These are phyloP conservation scores for Cottus gobio DNA, from an alignment of 2,113 vertebrate genomes.

Conservation along the genomic window DNA sequence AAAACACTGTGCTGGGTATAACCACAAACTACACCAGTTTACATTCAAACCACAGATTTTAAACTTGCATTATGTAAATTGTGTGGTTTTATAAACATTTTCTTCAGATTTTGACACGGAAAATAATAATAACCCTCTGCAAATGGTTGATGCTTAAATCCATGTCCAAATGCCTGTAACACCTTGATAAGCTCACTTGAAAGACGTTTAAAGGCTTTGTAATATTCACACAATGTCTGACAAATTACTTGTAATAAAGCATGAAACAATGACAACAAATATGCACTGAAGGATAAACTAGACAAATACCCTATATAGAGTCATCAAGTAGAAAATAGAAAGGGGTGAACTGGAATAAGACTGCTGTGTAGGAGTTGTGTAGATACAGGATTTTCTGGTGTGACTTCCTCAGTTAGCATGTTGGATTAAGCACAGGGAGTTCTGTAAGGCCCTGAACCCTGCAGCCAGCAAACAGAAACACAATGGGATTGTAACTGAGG, in stretches of 20 bases:
- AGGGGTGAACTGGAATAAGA: background rate
- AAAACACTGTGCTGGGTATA: background rate
- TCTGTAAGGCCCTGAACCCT: conserved; percentile 7
- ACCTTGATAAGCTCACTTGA: background rate
- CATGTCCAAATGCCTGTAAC: background rate
- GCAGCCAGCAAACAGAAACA: conserved; percentile 18
- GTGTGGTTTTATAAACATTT: background rate
- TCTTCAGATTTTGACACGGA: background rate
- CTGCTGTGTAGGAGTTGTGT: conserved; percentile 20
- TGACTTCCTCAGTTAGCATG: conserved; percentile 40
- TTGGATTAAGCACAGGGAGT: conserved; percentile 44
- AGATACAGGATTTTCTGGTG: conserved; percentile 48
- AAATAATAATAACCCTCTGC: background rate
- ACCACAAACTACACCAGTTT: background rate
- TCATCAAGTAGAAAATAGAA: conserved; percentile 8
- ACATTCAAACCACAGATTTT: background rate
- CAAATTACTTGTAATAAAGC: conserved; percentile 12
- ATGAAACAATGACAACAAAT: conserved; percentile 20
- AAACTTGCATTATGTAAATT: background rate
- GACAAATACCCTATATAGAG: conserved; percentile 4
- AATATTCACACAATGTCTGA: background rate
- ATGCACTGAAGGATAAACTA: background rate
- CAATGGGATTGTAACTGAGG: background rate
- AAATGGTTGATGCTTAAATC: background rate
- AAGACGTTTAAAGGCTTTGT: conserved; percentile 6